Conservation (phyloP, 2,888 invertebrate species). For the Drosophila borealis region DNA sequence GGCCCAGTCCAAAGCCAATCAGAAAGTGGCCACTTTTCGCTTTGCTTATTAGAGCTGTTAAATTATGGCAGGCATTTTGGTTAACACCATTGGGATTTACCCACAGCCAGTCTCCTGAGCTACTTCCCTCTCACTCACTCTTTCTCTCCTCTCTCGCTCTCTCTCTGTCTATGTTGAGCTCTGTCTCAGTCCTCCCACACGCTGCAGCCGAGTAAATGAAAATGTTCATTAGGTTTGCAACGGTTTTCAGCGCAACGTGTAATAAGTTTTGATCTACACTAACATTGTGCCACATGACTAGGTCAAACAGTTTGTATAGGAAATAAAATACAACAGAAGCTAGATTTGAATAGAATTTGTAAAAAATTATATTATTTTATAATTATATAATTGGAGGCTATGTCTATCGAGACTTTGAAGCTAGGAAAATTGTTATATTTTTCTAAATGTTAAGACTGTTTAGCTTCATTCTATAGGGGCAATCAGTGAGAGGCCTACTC, state of each 20-base stretch:
- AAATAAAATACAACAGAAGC: not conserved
- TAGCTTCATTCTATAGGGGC: no score
- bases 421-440: no score
- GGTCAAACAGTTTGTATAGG: not conserved
- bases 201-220: slow-evolving; percentile 63
- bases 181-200: slow-evolving; percentile 60
- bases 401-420: no score
- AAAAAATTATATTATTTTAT: no score
- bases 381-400: no score
- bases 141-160: not conserved
- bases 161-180: slow-evolving; percentile 2
- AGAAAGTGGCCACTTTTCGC: slow-evolving; percentile 52
- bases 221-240: slow-evolving; percentile 78
- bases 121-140: not conserved
- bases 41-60: slow-evolving; percentile 74
- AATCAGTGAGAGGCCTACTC: no score
- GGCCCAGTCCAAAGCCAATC: slow-evolving; percentile 44
- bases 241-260: slow-evolving; percentile 73
- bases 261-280: slow-evolving; percentile 63
- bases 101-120: slow-evolving; percentile 6
- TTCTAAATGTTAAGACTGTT: not conserved
- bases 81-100: slow-evolving; percentile 28
- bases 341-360: not conserved
- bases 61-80: slow-evolving; percentile 69
- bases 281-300: not conserved